Evolutionary conservation across 2,113 vertebrate genomes (phyloP).

Genomic region (Trematomus loennbergii): DNA sequence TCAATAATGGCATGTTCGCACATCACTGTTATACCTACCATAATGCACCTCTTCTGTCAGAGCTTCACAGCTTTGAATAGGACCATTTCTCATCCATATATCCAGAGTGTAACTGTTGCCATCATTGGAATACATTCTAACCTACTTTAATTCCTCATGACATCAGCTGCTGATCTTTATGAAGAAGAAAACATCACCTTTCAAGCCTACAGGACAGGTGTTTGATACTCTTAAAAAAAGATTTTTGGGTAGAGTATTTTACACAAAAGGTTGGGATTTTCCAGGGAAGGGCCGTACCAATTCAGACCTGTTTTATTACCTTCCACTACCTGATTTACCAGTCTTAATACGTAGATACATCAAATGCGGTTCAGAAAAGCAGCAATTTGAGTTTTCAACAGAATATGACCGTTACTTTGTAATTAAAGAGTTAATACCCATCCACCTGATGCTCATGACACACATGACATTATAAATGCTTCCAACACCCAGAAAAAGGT

Average conservation of each 20-base stretch:
- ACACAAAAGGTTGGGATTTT: constrained; percentile 48
- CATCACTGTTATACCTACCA: not conserved
- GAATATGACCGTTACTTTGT: constrained; percentile 30
- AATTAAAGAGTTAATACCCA: constrained; percentile 39
- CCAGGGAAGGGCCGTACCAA: constrained; percentile 43
- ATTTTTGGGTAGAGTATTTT: constrained; percentile 37
- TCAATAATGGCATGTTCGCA: constrained; percentile 1
- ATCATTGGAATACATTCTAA: not conserved
- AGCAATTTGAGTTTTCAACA: constrained; percentile 29
- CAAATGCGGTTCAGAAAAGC: constrained; percentile 35
- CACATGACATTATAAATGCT: constrained; percentile 15
- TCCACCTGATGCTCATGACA: constrained; percentile 14
- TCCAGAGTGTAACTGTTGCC: not conserved
- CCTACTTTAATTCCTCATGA: constrained; percentile 18
- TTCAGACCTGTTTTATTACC: constrained; percentile 47
- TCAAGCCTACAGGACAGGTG: not conserved
- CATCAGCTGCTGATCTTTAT: constrained; percentile 12
- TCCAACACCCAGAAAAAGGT: constrained; percentile 34
- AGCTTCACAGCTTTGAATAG: not conserved
- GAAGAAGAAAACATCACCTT: constrained; percentile 36
- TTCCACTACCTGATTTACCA: constrained; percentile 19
- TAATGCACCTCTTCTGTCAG: constrained; percentile 15
- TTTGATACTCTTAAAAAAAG: constrained; percentile 25
- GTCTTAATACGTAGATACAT: constrained; percentile 24
- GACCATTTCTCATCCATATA: not conserved